phyloP scores from a whole-genome alignment of 1,140 invertebrate genomes.

The Lordiphosa clarofinis region DNA sequence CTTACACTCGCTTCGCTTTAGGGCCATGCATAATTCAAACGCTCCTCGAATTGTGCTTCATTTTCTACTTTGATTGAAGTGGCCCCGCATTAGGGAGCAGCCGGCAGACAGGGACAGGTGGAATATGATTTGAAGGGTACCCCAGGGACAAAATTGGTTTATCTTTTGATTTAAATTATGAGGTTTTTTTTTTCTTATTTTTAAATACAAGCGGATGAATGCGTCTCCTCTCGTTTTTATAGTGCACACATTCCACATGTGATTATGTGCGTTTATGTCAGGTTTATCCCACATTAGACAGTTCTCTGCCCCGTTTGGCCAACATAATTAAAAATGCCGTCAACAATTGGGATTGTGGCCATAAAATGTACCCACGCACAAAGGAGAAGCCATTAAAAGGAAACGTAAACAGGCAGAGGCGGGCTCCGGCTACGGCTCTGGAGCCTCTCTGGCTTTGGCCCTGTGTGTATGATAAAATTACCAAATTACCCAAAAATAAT shows the following conservation, averaged over 20 bases:
- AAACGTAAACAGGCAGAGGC: not conserved
- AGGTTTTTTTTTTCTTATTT: slow-evolving; percentile 14
- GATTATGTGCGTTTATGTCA: no score
- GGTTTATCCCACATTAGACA: no score
- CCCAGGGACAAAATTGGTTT: slow-evolving; percentile 24
- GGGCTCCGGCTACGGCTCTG: not conserved
- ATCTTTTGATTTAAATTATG: slow-evolving; percentile 44
- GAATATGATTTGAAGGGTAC: not conserved
- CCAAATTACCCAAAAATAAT: slow-evolving; percentile 7
- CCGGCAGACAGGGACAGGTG: not conserved
- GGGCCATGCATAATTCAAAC: slow-evolving; percentile 60
- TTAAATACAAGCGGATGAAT: slow-evolving; percentile 5
- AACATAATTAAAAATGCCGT: slow-evolving; percentile 11
- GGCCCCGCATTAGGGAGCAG: not conserved
- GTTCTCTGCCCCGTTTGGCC: slow-evolving; percentile 3
- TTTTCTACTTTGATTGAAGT: slow-evolving; percentile 29
- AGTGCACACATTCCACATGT: not conserved
- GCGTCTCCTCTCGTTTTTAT: no score
- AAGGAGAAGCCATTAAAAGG: slow-evolving; percentile 21
- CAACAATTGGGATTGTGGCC: slow-evolving; percentile 13
- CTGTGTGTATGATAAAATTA: slow-evolving; percentile 18
- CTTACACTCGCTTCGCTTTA: slow-evolving; percentile 3
- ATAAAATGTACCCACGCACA: slow-evolving; percentile 41
- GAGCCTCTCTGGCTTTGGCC: no score
- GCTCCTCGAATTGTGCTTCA: slow-evolving; percentile 42